Base-by-base conservation (phyloP, 1,140 invertebrate genomes). In the Bombus affinis region DNA sequence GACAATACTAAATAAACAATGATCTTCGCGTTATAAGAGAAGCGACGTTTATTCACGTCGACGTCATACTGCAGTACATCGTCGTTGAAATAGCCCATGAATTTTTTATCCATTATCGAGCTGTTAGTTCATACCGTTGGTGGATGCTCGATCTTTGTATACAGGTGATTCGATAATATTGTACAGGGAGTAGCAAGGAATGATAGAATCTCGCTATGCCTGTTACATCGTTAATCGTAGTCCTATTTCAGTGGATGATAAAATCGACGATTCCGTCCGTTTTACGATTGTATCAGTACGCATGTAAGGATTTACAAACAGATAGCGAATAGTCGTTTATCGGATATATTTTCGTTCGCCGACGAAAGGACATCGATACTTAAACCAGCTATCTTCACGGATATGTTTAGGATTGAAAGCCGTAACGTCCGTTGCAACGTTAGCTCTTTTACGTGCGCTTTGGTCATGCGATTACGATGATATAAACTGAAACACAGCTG, bases 391-490 rank as follows among this genome's bases (percentile, higher is more conserved):
- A 28, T 44, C 32, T 81, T 73, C 73, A 53, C 32, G 81, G 32
- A 47, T 82, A 82, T 39, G 71, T 32, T 66, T 66, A 82, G 13
- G 22, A 42, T 25, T 47, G 65, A 12, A 42, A 57, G 15, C 28
- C 39, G 28, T 82, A 73, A 74, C 71, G 10, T 12, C 22, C 0
- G 25, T 13, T 75, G 71, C 39, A 44, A 13, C 71, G 71, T 82
- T 66, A 37, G 57, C 3, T 6, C 65, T 66, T 65, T 82, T 74
- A 75, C 57, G 71, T 3, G 37, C 57, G 37, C 22, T 39, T 65
- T 74, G 39, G 22, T 66, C 53, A 47, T 82, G 53, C 71, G 80
- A 81, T 73, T 35, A 28, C 57, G 71, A 66, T 22, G n/a, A 37
- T n/a, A 22, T 47, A 82, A 74, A 82, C 18, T 12, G 22, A 39